These are phyloP conservation scores for Tangachromis dhanisi DNA, from an alignment of 2,113 vertebrate species.

Conservation along the genomic window DNA sequence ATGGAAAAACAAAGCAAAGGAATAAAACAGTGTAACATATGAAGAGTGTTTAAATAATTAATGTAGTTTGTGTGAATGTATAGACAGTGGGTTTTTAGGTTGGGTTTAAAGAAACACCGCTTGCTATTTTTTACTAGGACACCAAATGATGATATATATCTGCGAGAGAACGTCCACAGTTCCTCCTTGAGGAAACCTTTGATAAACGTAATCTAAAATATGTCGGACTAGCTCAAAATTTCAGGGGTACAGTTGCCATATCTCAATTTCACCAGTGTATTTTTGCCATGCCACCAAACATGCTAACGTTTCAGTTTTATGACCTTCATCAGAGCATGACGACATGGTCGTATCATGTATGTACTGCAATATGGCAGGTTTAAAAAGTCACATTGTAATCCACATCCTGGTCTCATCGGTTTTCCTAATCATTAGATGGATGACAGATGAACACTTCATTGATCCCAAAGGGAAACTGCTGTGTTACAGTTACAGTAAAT, in stretches of 20 bases:
- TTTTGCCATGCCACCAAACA: background rate
- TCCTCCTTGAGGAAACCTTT: background rate
- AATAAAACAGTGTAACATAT: background rate
- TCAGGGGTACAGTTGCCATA: background rate
- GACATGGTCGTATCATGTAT: background rate
- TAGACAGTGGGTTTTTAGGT: background rate
- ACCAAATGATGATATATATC: background rate
- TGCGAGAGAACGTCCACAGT: background rate
- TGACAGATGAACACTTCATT: background rate
- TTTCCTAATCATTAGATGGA: background rate
- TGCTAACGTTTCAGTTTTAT: background rate
- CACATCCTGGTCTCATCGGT: background rate
- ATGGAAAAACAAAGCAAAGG: background rate
- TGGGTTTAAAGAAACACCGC: background rate
- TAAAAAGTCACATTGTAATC: background rate
- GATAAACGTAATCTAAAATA: background rate
- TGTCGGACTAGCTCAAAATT: background rate
- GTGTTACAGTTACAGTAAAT: background rate
- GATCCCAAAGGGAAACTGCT: background rate
- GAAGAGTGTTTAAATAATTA: background rate
- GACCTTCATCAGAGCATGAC: background rate
- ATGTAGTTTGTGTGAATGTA: background rate
- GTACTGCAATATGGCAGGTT: background rate
- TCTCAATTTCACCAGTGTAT: background rate
- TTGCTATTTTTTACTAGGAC: background rate